Evolutionary conservation across 2,113 vertebrate genomes (phyloP).

Genomic region (Syrrhaptes paradoxus): DNA sequence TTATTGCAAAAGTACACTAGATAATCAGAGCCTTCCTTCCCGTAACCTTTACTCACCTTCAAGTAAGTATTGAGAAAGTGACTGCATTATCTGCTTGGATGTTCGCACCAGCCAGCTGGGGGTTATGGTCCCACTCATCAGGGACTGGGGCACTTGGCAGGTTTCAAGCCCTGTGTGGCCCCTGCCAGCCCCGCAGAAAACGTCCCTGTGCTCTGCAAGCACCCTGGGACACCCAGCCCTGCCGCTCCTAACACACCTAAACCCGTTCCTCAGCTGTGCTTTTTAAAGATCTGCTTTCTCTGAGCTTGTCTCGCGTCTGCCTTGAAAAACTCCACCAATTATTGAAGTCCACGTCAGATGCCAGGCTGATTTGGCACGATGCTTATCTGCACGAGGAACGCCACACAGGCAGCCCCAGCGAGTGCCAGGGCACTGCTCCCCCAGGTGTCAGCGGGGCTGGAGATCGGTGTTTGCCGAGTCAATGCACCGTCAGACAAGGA

Average conservation of each 20-base stretch:
- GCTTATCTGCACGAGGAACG: neutral
- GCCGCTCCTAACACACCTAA: neutral
- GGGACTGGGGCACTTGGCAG: neutral
- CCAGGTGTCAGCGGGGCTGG: neutral
- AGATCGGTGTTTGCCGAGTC: neutral
- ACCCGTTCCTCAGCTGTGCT: neutral
- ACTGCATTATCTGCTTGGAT: rapidly evolving
- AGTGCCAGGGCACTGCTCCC: neutral
- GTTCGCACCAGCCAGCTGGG: neutral
- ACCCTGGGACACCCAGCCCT: neutral
- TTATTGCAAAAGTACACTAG: neutral
- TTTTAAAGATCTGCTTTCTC: neutral
- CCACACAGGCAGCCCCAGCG: rapidly evolving
- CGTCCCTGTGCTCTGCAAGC: neutral
- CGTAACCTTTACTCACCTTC: neutral
- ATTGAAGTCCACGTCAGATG: neutral
- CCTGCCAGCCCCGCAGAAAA: neutral
- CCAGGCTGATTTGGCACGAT: neutral
- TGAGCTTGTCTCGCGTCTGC: neutral
- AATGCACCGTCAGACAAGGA: neutral
- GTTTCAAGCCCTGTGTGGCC: neutral
- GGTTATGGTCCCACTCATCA: neutral
- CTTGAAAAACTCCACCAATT: neutral
- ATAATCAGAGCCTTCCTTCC: neutral
- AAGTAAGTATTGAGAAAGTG: neutral